Evolutionary conservation across 2,797 vertebrate genomes (phyloP).

Genomic region (Bovichtus diacanthus): DNA sequence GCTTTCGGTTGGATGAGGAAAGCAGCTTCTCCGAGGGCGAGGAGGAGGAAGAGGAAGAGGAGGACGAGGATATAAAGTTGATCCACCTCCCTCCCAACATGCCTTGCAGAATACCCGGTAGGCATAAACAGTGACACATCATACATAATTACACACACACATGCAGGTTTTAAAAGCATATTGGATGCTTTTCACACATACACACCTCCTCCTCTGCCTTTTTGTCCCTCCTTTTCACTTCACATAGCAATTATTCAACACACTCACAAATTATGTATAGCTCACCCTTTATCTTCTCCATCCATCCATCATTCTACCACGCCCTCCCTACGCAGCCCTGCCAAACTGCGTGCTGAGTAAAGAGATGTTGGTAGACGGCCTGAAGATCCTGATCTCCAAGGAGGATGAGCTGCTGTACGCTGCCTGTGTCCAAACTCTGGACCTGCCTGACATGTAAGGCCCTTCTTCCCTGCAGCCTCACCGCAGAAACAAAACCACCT

Average conservation of each 20-base stretch:
- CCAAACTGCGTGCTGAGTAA: conserved; percentile 93
- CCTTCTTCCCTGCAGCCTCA: not conserved
- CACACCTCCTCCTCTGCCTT: conserved; percentile 21
- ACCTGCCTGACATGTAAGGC: conserved; percentile 96
- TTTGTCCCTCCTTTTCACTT: conserved; percentile 27
- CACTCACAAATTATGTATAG: conserved; percentile 45
- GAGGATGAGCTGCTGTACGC: conserved; percentile 96
- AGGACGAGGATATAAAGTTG: conserved; percentile 55
- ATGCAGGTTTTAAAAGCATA: conserved; percentile 32
- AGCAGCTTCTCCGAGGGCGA: conserved; percentile 95
- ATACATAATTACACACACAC: conserved; percentile 46
- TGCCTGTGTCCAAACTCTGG: conserved; percentile 93
- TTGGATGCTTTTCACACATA: conserved; percentile 27
- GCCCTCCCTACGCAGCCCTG: conserved; percentile 69
- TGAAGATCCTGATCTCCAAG: conserved; percentile 96
- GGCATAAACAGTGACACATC: conserved; percentile 39
- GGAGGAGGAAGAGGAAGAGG: conserved; percentile 74
- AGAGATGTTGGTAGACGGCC: conserved; percentile 93
- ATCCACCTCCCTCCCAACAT: conserved; percentile 79
- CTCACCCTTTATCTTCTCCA: conserved; percentile 41
- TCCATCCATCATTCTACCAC: conserved; percentile 39
- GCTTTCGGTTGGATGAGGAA: conserved; percentile 91
- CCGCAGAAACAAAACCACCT: not conserved
- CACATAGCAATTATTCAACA: conserved; percentile 47
- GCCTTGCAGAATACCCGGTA: conserved; percentile 81